Evolutionary conservation across 2,888 invertebrate species (phyloP), one percentile per base, ranked within the genome.

Genomic region (Drosophila colorata): DNA sequence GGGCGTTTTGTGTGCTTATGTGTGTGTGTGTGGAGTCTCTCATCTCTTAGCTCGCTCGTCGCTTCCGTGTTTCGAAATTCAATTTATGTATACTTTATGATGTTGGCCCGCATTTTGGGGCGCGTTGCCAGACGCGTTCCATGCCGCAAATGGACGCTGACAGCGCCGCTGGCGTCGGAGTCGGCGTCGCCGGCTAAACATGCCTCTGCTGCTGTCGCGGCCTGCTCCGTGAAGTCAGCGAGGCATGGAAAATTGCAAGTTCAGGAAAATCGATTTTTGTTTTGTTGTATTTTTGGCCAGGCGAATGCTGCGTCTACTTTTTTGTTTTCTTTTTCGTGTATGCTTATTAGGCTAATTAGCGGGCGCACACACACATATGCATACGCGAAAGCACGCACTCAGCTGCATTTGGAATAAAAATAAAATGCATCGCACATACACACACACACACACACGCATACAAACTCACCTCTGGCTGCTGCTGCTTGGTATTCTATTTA

Each of bases 31-130:
- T 38, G 69, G 44, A 47, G 59, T 31, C 56, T 53, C 38, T 56
- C 49, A 56, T 58, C 60, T 74, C 64, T 23, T 49, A 47, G 28
- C 46, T 60, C 44, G 52, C 53, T 64, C 60, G 71, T 69, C 71
- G 79, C 84, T 86, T 86, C 87, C 85, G 87, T 87, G 82, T 85
- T 86, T 78, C 79, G 80, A 87, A 86, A 86, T 86, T 86, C 82
- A 86, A 87, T 86, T 85, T 87, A 82, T 85, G 82, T 85, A 79
- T 84, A 83, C 80, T 83, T 80, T 81, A 81, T 75, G 67, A 40
- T 67, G 70, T 60, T 74, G 78, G 41, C 61, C 69, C 75, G 78
- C 75, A 76, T 74, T 63, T 68, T 57, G 74, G 48, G 60, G 58
- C 67, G 67, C 47, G 43, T 56, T 57, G 71, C 58, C 64, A 69